phyloP scores from a whole-genome alignment of 92 coral and sea anemone genomes.

The Pocillopora meandrina region DNA sequence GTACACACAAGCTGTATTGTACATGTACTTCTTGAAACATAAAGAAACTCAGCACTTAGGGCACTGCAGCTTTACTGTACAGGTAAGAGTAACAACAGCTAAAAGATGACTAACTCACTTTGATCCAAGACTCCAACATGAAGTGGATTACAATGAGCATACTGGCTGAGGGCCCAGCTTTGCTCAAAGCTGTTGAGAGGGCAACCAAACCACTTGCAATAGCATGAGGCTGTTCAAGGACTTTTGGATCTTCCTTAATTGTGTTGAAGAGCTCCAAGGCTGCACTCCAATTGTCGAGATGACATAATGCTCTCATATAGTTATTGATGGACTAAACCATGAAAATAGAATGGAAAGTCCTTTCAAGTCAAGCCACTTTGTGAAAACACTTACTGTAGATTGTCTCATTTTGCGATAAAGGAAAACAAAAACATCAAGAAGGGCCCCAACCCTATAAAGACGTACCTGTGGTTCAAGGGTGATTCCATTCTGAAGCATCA shows the following conservation, averaged over 20 bases:
- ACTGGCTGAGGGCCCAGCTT: constrained; percentile 26
- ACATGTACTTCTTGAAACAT: no score
- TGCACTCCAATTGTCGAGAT: constrained; percentile 29
- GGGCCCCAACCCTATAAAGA: background rate
- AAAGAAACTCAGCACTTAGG: no score
- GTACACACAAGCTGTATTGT: no score
- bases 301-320: constrained; percentile 44
- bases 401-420: no score
- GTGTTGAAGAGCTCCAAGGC: constrained; percentile 59
- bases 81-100: no score
- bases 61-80: no score
- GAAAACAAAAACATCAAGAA: no score
- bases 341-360: background rate
- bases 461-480: constrained; percentile 64
- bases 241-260: constrained; percentile 32
- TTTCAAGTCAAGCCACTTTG: background rate
- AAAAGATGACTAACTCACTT: constrained; percentile 1
- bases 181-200: constrained; percentile 48
- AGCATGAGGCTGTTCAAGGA: constrained; percentile 25
- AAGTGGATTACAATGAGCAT: constrained; percentile 51
- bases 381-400: background rate
- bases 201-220: constrained; percentile 47
- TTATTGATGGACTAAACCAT: constrained; percentile 42
- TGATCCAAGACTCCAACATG: constrained; percentile 58
- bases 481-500: constrained; percentile 62